phyloP scores from a whole-genome alignment of 2,797 vertebrate species.

The Discoglossus pictus region DNA sequence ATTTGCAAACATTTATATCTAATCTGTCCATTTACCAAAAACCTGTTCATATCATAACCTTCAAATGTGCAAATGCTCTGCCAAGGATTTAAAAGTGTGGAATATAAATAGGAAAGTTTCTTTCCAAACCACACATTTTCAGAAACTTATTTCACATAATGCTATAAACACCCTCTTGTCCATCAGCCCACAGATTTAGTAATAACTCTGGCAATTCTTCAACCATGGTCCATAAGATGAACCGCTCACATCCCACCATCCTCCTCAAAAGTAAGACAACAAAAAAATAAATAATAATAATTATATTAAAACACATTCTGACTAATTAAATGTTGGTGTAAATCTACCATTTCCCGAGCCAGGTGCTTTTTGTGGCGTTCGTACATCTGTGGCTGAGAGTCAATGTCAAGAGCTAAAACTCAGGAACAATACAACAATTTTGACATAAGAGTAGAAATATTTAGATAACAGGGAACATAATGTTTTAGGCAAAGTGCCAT shows the following conservation, averaged over 20 bases:
- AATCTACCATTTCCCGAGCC: neutral
- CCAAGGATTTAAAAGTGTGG: constrained; percentile 13
- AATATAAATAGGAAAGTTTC: neutral
- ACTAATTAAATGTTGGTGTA: too few relatives aligned
- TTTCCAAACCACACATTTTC: constrained; percentile 30
- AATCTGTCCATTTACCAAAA: neutral
- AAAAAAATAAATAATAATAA: neutral
- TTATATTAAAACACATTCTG: too few relatives aligned
- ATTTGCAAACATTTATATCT: neutral
- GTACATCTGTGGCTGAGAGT: neutral
- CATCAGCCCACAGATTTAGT: constrained; percentile 9
- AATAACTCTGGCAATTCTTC: neutral
- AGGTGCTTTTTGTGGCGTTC: neutral
- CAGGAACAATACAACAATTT: neutral
- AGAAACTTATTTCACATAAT: constrained; percentile 7
- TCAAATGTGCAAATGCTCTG: neutral
- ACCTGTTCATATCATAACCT: constrained; percentile 10
- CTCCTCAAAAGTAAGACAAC: too few relatives aligned
- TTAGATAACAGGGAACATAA: neutral
- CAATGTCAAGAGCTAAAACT: neutral
- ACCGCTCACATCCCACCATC: too few relatives aligned
- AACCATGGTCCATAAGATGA: neutral
- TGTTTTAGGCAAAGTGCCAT: neutral
- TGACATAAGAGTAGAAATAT: neutral
- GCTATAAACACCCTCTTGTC: constrained; percentile 24